Evolutionary conservation across 2,888 invertebrate genomes (phyloP), one percentile per base, ranked within the genome.

Genomic region (Drosophila helvetica): DNA sequence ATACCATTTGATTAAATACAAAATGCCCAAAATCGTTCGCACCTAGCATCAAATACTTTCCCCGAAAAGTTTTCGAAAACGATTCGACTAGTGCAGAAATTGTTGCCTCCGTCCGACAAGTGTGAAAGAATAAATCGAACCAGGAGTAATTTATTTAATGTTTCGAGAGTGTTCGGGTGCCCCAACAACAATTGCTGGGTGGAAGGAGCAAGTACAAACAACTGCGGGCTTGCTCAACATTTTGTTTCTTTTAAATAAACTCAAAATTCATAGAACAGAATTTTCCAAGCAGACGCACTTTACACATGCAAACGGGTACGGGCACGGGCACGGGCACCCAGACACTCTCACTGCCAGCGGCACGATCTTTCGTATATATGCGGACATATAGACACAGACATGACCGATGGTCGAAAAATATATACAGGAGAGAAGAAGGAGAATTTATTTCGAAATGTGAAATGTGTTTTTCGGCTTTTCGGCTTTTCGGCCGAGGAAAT

Each of bases 221-320:
- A 69, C 22, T 56, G 74, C 25, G 50, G 52, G 51, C 70, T 83
- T 88, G 74, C 83, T 80, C 87, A 87, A 84, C 66, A 61, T 73
- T 55, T 71, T 43, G 65, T 73, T 47, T 74, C 65, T 79, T 87
- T 75, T 80, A 86, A 83, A 84, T 88, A 88, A 75, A 88, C 84
- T 80, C 81, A 88, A 89, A 74, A 89, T 84, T 89, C 86, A 87
- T 70, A 77, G 83, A 88, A 87, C 64, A 77, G 80, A 89, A 88
- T 76, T 74, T 85, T 89, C 89, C 79, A 64, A 85, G 72, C 89
- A 85, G 70, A 85, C 89, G 84, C 84, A 85, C 89, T 89, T 87
- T 88, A 79, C 83, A 81, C 78, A 79, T 47, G 75, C 68, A 67
- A 45, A 63, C 25, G 12, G 10, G 1, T 1, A 53, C 17, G 45